Conservation (phyloP, 2,113 vertebrate genomes). For the Henicopernis longicauda region DNA sequence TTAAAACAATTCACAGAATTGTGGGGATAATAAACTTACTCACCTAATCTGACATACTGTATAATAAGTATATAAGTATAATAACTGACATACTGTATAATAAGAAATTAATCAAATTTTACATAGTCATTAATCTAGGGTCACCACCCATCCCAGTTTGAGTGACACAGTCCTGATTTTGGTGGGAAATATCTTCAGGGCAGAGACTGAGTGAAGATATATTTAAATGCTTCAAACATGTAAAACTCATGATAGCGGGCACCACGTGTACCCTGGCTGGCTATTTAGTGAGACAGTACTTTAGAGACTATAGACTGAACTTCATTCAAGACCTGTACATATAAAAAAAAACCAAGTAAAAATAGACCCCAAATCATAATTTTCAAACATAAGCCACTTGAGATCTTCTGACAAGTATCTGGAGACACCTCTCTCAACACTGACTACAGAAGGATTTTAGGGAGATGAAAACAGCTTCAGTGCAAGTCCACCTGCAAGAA, state of each 20-base stretch:
- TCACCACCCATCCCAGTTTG: neutral
- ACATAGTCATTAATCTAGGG: neutral
- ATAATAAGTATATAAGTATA: too few relatives aligned
- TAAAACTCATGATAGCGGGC: neutral
- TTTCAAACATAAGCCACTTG: neutral
- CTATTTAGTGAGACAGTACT: neutral
- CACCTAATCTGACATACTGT: neutral
- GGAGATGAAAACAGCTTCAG: neutral
- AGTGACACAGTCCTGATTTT: neutral
- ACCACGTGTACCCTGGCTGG: fast-evolving
- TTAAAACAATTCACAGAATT: neutral
- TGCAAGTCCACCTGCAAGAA: neutral
- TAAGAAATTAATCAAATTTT: neutral
- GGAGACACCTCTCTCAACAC: neutral
- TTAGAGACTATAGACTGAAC: neutral
- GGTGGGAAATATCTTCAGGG: neutral
- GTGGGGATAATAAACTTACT: neutral
- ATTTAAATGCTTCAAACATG: neutral
- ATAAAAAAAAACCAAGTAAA: neutral
- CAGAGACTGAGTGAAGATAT: neutral
- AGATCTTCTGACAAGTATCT: neutral
- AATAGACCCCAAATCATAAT: neutral
- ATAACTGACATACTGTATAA: neutral
- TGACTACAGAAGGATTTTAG: neutral
- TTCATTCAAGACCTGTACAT: neutral